Evolutionary conservation across 2,888 invertebrate species (phyloP), one percentile per base, ranked within the genome.

Genomic region (Tiliacea aurago): DNA sequence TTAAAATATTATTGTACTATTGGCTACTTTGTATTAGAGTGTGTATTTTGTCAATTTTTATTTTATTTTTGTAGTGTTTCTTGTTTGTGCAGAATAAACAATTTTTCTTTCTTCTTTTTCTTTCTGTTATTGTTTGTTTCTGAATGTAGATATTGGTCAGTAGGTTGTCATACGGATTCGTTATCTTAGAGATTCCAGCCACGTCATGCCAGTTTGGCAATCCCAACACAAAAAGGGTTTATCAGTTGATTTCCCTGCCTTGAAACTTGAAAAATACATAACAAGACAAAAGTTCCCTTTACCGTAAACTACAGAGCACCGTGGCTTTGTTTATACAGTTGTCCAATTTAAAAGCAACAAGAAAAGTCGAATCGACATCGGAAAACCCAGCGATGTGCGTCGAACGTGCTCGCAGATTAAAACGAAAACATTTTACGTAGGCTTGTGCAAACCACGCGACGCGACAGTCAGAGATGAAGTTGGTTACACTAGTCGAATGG

Each of bases 401-500:
- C 71, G 58, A 70, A 78, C 66, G 65, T 70, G 64, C 58, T 49
- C 68, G 63, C 51, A 70, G 83, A 83, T 85, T 85, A 85, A 83
- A 83, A 73, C 70, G 65, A 72, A 70, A 83, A 83, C 73, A 66
- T 78, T 85, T 72, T 74, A 70, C 73, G 55, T 76, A 71, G 70
- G 58, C 72, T 71, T 73, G 70, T 68, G 43, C 70, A 73, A 82
- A 78, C 86, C 72, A 47, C 79, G 59, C 70, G 18, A 18, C 18
- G 33, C 53, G 71, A 64, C 71, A 66, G 68, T 78, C 64, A 47
- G 55, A 72, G 58, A 78, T 85, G 74, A 70, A 83, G 66, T 71
- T 81, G 69, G 69, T 84, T 81, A 75, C 70, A 75, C 70, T 70
- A 62, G 70, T 70, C 49, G 71, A 78, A 83, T 72, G 56, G 69